Conservation (phyloP, 2,888 invertebrate species). For the Napeogenes sylphis region DNA sequence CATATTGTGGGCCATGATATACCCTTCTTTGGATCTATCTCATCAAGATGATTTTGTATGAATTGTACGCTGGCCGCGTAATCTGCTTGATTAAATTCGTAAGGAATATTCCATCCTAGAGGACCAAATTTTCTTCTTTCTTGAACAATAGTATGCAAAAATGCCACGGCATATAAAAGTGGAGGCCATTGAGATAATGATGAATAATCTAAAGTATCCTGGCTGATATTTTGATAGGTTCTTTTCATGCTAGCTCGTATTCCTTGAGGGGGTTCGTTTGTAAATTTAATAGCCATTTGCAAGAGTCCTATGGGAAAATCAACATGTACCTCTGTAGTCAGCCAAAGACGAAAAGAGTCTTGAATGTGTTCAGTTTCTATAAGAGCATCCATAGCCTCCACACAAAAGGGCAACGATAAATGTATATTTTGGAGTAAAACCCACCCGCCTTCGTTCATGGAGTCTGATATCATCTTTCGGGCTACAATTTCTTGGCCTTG, state of each 20-base stretch:
- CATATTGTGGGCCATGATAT: slow-evolving; percentile 98
- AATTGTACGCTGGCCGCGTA: slow-evolving; percentile 97
- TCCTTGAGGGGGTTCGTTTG: slow-evolving; percentile 98
- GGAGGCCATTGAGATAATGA: slow-evolving; percentile 96
- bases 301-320: slow-evolving; percentile 93
- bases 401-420: slow-evolving; percentile 94
- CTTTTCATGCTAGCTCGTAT: slow-evolving; percentile 94
- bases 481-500: slow-evolving; percentile 96
- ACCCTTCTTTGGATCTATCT: slow-evolving; percentile 97
- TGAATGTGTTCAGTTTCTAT: slow-evolving; percentile 90
- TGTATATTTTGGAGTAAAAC: slow-evolving; percentile 97
- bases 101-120: slow-evolving; percentile 97
- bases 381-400: slow-evolving; percentile 93
- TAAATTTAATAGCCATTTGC: slow-evolving; percentile 97
- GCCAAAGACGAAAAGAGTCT: slow-evolving; percentile 92
- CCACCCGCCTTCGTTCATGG: slow-evolving; percentile 92
- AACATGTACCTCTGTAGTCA: slow-evolving; percentile 95
- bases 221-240: slow-evolving; percentile 92
- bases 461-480: slow-evolving; percentile 87
- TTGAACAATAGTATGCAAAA: slow-evolving; percentile 96
- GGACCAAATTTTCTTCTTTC: slow-evolving; percentile 97
- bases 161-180: slow-evolving; percentile 93
- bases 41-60: slow-evolving; percentile 96
- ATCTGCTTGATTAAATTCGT: slow-evolving; percentile 98
- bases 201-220: slow-evolving; percentile 95